Conservation (phyloP, 2,888 invertebrate species). For the Megalurothrips usitatus region DNA sequence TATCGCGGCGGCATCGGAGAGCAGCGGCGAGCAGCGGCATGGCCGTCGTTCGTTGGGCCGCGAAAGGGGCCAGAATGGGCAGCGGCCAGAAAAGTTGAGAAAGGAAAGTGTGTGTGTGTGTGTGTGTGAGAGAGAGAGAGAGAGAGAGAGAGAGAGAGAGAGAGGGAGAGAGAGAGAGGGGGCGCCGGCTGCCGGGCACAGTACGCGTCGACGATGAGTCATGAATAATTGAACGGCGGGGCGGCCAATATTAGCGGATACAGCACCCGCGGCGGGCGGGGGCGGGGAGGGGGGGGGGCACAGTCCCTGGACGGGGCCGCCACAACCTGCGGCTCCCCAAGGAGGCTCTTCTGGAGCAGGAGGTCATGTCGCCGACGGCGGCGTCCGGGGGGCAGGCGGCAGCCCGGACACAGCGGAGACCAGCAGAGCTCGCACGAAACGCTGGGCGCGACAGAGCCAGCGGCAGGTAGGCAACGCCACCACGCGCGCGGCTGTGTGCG, state of each 20-base stretch:
- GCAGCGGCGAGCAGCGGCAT: too few relatives aligned
- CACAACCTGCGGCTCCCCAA: too few relatives aligned
- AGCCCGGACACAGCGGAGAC: too few relatives aligned
- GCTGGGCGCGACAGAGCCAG: too few relatives aligned
- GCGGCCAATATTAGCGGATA: conserved; percentile 19
- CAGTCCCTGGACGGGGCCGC: neutral
- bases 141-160: neutral
- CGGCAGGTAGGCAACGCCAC: too few relatives aligned
- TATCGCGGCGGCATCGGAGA: too few relatives aligned
- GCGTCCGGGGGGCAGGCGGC: too few relatives aligned
- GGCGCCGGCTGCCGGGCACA: neutral
- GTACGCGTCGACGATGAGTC: conserved; percentile 12
- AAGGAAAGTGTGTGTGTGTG: neutral
- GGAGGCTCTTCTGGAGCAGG: too few relatives aligned
- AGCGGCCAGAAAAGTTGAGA: neutral
- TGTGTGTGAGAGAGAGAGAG: neutral
- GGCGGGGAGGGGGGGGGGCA: neutral
- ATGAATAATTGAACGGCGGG: conserved; percentile 14
- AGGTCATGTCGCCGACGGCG: too few relatives aligned
- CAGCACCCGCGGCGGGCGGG: neutral
- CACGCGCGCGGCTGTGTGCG: too few relatives aligned
- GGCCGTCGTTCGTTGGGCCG: too few relatives aligned
- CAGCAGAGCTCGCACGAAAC: too few relatives aligned
- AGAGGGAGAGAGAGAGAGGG: neutral
- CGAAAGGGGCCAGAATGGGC: neutral